Base-by-base conservation (phyloP, 2,797 vertebrate species). In the Dromococcyx pavoninus region DNA sequence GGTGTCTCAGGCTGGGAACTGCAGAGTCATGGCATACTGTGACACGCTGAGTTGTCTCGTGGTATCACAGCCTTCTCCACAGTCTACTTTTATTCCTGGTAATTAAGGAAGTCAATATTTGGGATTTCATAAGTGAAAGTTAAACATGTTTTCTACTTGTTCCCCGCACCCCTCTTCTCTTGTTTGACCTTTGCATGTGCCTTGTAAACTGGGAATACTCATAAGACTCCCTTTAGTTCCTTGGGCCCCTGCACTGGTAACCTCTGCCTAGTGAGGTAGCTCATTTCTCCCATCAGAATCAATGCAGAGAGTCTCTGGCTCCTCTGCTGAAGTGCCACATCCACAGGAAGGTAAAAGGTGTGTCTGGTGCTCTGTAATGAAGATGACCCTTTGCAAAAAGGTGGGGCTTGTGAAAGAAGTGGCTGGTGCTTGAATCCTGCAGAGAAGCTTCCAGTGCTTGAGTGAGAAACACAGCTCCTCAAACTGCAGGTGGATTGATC, bases 41-140 rank as follows among this genome's bases (percentile, higher is more conserved):
- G 98, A 98, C 58, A 96, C 98, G 0, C 96, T 99, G 88, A 98
- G 98, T 91, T 99, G 99, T 93, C 98, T 99, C 4, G 98, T 99
- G 94, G 98, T 98, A 13, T 99, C 99, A 1, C 99, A 99, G 94
- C 98, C 99, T 11, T 99, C 99, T 44, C 98, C 99, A 22, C 98
- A 99, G 57, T 91, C 98, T 57, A 98, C 98, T 2, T 98, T 99
- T 66, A 91, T 99, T 66, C 99, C 99, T 23, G 99, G 99, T 99
- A 97, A 98, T 92, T 58, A 35, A 76, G 2, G 73, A 28, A 70
- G 32, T 37, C 30, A 27, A 35, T 39, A 19, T 79, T 24, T 61
- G 43, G 37, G 60, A n/a, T 17, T 39, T 88, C 58, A 58, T n/a
- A 41, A 25, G 33, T 19, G 46, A 27, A 78, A 54, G 25, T 43